These are phyloP conservation scores for Yponomeuta evonymella DNA, from an alignment of 2,888 invertebrate species.

Conservation along the genomic window DNA sequence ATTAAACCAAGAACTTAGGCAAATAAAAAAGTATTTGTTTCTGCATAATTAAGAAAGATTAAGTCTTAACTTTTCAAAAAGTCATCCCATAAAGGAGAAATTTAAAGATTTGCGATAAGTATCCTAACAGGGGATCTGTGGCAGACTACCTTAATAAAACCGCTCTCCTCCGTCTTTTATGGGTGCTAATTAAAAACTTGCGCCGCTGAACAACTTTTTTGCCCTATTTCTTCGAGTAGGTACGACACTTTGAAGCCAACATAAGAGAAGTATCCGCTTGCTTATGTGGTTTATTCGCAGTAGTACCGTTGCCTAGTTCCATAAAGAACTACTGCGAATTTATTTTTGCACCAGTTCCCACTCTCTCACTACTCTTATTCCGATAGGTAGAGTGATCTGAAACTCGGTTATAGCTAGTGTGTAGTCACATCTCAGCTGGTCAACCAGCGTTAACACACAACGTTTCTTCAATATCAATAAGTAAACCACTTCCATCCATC, in stretches of 20 bases:
- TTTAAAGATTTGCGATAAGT: conserved; percentile 18
- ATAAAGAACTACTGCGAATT: too few relatives aligned
- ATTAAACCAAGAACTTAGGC: conserved; percentile 28
- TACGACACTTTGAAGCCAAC: not conserved
- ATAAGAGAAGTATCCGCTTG: too few relatives aligned
- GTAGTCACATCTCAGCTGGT: too few relatives aligned
- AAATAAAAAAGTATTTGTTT: conserved; percentile 5
- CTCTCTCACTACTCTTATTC: not conserved
- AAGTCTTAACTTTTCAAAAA: conserved; percentile 7
- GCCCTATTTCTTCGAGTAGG: conserved; percentile 6
- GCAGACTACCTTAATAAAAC: conserved; percentile 5
- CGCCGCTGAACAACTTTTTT: conserved; percentile 11
- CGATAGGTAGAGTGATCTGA: too few relatives aligned
- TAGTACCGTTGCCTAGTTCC: too few relatives aligned
- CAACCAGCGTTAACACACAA: too few relatives aligned
- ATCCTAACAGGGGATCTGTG: conserved; percentile 5
- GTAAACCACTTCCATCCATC: too few relatives aligned
- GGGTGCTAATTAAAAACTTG: conserved; percentile 21
- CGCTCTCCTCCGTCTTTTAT: conserved; percentile 15
- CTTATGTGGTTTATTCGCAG: too few relatives aligned
- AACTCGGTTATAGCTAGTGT: too few relatives aligned
- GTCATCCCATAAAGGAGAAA: conserved; percentile 6
- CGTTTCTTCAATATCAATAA: too few relatives aligned
- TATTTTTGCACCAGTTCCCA: too few relatives aligned
- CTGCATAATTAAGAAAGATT: not conserved